These are phyloP conservation scores for Chloroclystis v-ata DNA, from an alignment of 2,888 invertebrate species.

Conservation along the genomic window DNA sequence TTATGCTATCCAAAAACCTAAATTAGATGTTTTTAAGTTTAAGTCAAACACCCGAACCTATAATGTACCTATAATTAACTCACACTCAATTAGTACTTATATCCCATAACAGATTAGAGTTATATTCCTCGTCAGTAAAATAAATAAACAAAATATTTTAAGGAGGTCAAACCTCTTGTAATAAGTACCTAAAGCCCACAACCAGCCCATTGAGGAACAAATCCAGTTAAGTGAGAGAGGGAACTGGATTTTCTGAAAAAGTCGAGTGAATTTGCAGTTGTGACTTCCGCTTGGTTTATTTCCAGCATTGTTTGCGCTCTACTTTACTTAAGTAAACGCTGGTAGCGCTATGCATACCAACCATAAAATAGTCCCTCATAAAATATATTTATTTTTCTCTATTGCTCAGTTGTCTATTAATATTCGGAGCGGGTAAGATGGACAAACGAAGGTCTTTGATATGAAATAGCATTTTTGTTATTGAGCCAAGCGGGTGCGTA, in stretches of 20 bases:
- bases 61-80: too few relatives aligned
- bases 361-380: neutral
- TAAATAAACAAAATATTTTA: neutral
- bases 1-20: too few relatives aligned
- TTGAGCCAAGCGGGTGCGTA: neutral
- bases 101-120: too few relatives aligned
- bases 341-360: conserved; percentile 1
- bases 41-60: too few relatives aligned
- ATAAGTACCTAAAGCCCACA: conserved; percentile 19
- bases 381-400: neutral
- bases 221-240: conserved; percentile 26
- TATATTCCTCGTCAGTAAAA: neutral
- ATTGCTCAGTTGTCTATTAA: neutral
- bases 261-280: conserved; percentile 21
- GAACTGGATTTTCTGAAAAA: conserved; percentile 19
- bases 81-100: too few relatives aligned
- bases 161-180: conserved; percentile 18
- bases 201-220: conserved; percentile 27
- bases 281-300: conserved; percentile 19
- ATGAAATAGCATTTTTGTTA: conserved; percentile 10
- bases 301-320: conserved; percentile 20
- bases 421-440: conserved; percentile 3
- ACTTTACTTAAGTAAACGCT: conserved; percentile 2
- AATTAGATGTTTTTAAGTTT: too few relatives aligned
- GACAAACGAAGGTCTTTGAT: conserved; percentile 9